A percentile compares a stretch with the other conserved stretches of the same genome.
Evolutionary conservation across 1,140 invertebrate species (phyloP).

Genomic region (Asbolus verrucosus): DNA sequence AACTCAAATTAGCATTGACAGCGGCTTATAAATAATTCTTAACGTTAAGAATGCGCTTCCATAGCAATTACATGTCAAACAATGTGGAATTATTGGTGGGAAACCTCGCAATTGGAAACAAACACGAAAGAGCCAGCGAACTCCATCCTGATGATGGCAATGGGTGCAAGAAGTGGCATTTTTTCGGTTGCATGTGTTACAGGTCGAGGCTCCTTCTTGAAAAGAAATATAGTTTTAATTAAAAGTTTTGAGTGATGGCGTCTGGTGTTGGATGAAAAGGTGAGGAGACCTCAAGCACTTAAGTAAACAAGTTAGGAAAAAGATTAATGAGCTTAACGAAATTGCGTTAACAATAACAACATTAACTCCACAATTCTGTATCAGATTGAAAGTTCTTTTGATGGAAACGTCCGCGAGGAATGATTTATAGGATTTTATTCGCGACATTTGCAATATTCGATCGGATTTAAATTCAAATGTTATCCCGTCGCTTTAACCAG

Average conservation of each 20-base stretch:
- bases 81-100: slow-evolving; percentile 35
- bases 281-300: too few relatives aligned
- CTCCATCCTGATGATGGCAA: slow-evolving; percentile 18
- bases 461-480: slow-evolving; percentile 4
- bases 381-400: background rate
- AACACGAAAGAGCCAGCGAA: slow-evolving; percentile 27
- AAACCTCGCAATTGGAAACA: slow-evolving; percentile 32
- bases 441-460: slow-evolving; percentile 24
- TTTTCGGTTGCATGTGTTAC: slow-evolving; percentile 15
- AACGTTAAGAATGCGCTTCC: slow-evolving; percentile 30
- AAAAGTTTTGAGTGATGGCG: too few relatives aligned
- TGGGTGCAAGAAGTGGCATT: slow-evolving; percentile 33
- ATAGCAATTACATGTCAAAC: slow-evolving; percentile 37
- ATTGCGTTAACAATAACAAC: too few relatives aligned
- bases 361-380: too few relatives aligned
- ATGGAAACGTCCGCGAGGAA: background rate
- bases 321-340: slow-evolving; percentile 6
- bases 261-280: too few relatives aligned
- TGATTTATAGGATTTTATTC: slow-evolving; percentile 30
- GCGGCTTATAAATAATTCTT: slow-evolving; percentile 25
- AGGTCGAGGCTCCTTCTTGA: slow-evolving; percentile 25
- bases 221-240: too few relatives aligned
- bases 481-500: slow-evolving; percentile 20
- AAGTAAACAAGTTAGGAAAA: background rate
- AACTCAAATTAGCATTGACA: slow-evolving; percentile 29